Percentiles rank a stretch among this genome's conserved stretches.
Conservation (phyloP, 2,113 vertebrate species). For the Dicrurus megarhynchus region DNA sequence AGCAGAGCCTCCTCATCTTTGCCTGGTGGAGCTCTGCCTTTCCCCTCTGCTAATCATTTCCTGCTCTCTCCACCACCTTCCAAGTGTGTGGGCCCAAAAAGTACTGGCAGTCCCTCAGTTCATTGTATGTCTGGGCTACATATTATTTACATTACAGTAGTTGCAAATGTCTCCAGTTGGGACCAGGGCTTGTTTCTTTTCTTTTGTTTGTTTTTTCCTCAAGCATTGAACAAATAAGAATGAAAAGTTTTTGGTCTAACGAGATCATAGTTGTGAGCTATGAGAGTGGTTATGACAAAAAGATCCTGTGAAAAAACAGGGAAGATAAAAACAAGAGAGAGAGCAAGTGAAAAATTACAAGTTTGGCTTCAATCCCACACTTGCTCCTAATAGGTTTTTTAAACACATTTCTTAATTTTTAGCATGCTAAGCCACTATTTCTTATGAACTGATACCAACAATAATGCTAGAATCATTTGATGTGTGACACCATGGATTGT, state of each 20-base stretch:
- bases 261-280: fast-evolving
- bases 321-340: not conserved
- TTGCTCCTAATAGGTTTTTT: not conserved
- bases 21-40: not conserved
- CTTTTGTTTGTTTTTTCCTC: not conserved
- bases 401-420: not conserved
- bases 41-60: not conserved
- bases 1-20: not conserved
- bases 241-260: not conserved
- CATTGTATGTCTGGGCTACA: not conserved
- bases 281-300: not conserved
- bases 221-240: not conserved
- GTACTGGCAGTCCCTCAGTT: conserved; percentile 44
- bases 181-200: not conserved
- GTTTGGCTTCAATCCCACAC: not conserved
- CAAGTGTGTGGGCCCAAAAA: conserved; percentile 44
- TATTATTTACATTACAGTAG: conserved; percentile 16
- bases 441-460: not conserved
- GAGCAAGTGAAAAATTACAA: not conserved
- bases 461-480: not conserved
- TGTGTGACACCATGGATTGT: not conserved
- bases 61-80: not conserved
- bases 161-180: not conserved
- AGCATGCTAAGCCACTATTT: not conserved
- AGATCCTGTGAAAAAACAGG: not conserved